Base-by-base conservation (phyloP, 2,113 vertebrate genomes). In the Hassar affinis region DNA sequence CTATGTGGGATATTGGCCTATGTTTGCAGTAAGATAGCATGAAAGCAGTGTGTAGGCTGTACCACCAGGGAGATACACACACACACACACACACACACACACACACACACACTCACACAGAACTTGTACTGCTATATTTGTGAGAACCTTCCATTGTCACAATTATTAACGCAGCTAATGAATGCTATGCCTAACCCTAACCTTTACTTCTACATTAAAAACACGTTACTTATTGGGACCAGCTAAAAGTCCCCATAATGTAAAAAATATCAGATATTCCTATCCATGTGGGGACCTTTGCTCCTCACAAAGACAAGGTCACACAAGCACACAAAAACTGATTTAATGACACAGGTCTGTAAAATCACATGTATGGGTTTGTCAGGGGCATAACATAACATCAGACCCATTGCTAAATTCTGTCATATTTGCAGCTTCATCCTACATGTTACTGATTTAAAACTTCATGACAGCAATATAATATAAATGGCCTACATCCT, bases 11-110 rank as follows among this genome's bases (percentile, higher is more conserved):
- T 49, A 51, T 62, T 30, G 18, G 68, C 7, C 52, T 51, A 18
- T 68, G 75, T 69, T 79, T 80, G 42, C 77, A 74, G 54, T 52
- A 79, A 72, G 47, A 82, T 30, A 82, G 30, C 54, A 84, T 71
- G 77, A 72, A 56, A 79, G 77, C 66, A 84, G 83, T 74, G 83
- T 84, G 83, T 84, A 74, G 83, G 83, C 33, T 84, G 78, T 52
- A 52, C 54, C 83, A 80, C 83, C 68, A 62, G 77, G 83, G 83
- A 84, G 27, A 80, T 27, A 69, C 35, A 47, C 18, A 59, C 52
- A 61, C 17, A 72, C 80, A 69, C 52, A 66, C 47, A 61, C 76
- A 78, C 47, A 52, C 62, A 64, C 47, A 51, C 27, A 68, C 56
- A 82, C 69, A 47, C 25, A 81, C 66, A 82, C 38, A 61, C 78